These are phyloP conservation scores for Acestrorhynchus altus DNA, from an alignment of 2,797 vertebrate species.

Conservation along the genomic window DNA sequence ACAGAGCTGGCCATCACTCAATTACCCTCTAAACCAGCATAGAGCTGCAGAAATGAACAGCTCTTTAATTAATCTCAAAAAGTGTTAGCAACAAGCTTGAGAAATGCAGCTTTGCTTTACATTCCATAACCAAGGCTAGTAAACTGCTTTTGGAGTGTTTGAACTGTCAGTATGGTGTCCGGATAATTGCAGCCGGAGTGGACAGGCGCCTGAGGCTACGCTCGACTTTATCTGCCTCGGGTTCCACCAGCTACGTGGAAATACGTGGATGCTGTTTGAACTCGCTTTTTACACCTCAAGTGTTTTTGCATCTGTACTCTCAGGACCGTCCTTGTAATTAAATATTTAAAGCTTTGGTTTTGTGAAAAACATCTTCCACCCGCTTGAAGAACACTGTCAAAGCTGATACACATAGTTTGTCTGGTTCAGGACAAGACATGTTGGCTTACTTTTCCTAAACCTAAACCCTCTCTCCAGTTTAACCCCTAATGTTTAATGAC, in stretches of 20 bases:
- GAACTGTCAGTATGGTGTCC: slow-evolving; percentile 20
- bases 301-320: background rate
- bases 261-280: background rate
- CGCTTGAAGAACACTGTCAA: background rate
- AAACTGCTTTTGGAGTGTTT: slow-evolving; percentile 1
- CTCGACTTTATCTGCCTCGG: slow-evolving; percentile 18
- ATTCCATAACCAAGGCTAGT: background rate
- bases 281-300: background rate
- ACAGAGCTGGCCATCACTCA: slow-evolving; percentile 31
- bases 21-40: slow-evolving; percentile 17
- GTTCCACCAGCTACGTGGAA: background rate
- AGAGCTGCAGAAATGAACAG: slow-evolving; percentile 34
- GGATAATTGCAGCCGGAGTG: slow-evolving; percentile 19
- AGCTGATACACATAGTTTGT: background rate
- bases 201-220: slow-evolving; percentile 14
- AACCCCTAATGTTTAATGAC: too few relatives aligned
- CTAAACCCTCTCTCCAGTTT: too few relatives aligned
- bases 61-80: slow-evolving; percentile 35
- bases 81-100: background rate
- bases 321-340: background rate
- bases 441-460: too few relatives aligned
- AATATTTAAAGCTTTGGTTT: background rate
- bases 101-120: background rate
- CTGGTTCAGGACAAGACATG: too few relatives aligned
- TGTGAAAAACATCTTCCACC: background rate